A percentile compares a stretch with the other conserved stretches of the same genome.
Conservation (phyloP, 2,888 invertebrate species). For the Panorpa germanica region DNA sequence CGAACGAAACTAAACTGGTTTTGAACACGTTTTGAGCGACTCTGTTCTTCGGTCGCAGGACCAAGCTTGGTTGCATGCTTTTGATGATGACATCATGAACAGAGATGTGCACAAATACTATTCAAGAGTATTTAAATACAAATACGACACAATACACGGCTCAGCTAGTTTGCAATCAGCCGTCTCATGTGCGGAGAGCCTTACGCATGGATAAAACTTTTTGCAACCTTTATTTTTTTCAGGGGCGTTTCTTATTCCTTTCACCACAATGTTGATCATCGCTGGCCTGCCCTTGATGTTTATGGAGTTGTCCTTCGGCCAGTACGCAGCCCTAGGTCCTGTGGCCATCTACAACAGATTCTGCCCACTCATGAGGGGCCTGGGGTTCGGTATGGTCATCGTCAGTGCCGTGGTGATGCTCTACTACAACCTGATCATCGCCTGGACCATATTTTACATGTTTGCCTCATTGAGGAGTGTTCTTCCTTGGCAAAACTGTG, state of each 20-base stretch:
- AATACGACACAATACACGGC: too few species aligned
- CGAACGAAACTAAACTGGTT: too few species aligned
- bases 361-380: constrained; percentile 54
- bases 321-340: constrained; percentile 60
- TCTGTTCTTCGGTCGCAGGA: too few species aligned
- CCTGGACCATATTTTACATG: constrained; percentile 64
- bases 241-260: constrained; percentile 72
- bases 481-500: constrained; percentile 55
- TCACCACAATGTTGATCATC: constrained; percentile 59
- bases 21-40: too few species aligned
- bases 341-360: constrained; percentile 65
- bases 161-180: too few species aligned
- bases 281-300: constrained; percentile 68
- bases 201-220: too few species aligned
- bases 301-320: constrained; percentile 71
- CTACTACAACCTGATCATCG: constrained; percentile 58
- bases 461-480: constrained; percentile 41
- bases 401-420: constrained; percentile 59
- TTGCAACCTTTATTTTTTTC: background rate
- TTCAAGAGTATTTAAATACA: too few species aligned
- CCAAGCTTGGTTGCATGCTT: too few species aligned
- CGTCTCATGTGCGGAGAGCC: too few species aligned
- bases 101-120: too few species aligned
- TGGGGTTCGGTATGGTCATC: constrained; percentile 58
- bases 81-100: too few species aligned